A percentile compares a stretch with the other conserved stretches of the same genome.
Conservation (phyloP, 2,888 invertebrate species). For the Pterostichus niger region DNA sequence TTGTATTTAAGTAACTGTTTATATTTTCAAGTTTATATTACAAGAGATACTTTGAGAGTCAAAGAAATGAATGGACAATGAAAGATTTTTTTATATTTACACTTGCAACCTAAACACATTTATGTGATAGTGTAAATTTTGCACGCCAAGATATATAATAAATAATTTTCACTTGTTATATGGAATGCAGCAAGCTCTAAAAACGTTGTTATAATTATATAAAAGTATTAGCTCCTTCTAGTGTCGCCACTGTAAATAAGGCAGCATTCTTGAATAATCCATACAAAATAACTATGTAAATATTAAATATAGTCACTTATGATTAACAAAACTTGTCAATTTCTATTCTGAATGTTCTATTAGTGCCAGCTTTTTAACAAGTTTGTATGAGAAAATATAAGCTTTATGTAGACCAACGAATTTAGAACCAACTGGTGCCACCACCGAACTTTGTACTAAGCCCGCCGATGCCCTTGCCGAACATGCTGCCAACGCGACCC, state of each 20-base stretch:
- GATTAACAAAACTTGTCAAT: slow-evolving; percentile 60
- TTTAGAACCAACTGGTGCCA: slow-evolving; percentile 90
- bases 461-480: slow-evolving; percentile 94
- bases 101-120: slow-evolving; percentile 15
- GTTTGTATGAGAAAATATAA: slow-evolving; percentile 72
- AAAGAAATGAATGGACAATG: slow-evolving; percentile 6
- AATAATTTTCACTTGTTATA: slow-evolving; percentile 32
- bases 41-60: slow-evolving; percentile 3
- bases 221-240: slow-evolving; percentile 51
- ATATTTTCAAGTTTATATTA: slow-evolving; percentile 30
- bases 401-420: slow-evolving; percentile 68
- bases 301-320: slow-evolving; percentile 61
- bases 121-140: slow-evolving; percentile 13
- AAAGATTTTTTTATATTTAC: slow-evolving; percentile 28
- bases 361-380: slow-evolving; percentile 70
- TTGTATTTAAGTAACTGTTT: slow-evolving; percentile 11
- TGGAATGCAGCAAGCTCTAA: slow-evolving; percentile 35
- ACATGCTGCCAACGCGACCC: slow-evolving; percentile 92
- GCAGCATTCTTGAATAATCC: slow-evolving; percentile 61
- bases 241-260: slow-evolving; percentile 60
- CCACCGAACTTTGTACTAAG: slow-evolving; percentile 93
- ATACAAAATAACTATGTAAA: slow-evolving; percentile 62
- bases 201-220: slow-evolving; percentile 35
- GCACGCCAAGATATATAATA: slow-evolving; percentile 33
- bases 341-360: slow-evolving; percentile 55